phyloP scores from a whole-genome alignment of 2,797 vertebrate genomes.

The Odontamblyopus rebecca region DNA sequence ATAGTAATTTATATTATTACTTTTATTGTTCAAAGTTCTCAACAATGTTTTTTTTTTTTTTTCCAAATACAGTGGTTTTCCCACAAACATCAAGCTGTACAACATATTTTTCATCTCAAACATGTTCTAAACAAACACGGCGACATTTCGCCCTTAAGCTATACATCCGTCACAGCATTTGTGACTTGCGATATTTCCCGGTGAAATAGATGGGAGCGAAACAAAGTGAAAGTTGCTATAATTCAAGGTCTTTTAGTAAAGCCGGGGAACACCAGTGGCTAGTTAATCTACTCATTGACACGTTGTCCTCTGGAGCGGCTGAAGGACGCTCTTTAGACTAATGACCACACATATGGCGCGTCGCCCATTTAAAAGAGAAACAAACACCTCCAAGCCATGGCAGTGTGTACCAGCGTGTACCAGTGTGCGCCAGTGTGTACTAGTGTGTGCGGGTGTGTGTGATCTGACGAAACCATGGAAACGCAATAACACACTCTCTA shows the following conservation, averaged over 20 bases:
- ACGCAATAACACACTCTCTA: conserved; percentile 5
- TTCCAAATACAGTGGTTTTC: not conserved
- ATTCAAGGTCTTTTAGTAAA: conserved; percentile 78
- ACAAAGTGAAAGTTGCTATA: conserved; percentile 73
- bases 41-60: not conserved
- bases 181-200: conserved; percentile 61
- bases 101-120: not conserved
- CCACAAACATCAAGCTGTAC: not conserved
- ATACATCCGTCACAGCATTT: conserved; percentile 48
- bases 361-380: conserved; percentile 81
- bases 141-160: conserved; percentile 47
- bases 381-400: conserved; percentile 78
- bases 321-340: conserved; percentile 80
- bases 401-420: conserved; percentile 40
- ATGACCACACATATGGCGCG: conserved; percentile 79
- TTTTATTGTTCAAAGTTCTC: too few species aligned
- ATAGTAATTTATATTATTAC: too few species aligned
- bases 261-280: conserved; percentile 61
- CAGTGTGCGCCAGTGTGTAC: conserved; percentile 16
- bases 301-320: conserved; percentile 76
- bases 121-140: conserved; percentile 50
- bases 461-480: conserved; percentile 39
- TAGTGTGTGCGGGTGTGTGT: not conserved
- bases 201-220: conserved; percentile 65
- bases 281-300: conserved; percentile 83